Evolutionary conservation across 2,797 vertebrate genomes (phyloP), one percentile per base, ranked within the genome.

Genomic region (Ficedula albicollis): DNA sequence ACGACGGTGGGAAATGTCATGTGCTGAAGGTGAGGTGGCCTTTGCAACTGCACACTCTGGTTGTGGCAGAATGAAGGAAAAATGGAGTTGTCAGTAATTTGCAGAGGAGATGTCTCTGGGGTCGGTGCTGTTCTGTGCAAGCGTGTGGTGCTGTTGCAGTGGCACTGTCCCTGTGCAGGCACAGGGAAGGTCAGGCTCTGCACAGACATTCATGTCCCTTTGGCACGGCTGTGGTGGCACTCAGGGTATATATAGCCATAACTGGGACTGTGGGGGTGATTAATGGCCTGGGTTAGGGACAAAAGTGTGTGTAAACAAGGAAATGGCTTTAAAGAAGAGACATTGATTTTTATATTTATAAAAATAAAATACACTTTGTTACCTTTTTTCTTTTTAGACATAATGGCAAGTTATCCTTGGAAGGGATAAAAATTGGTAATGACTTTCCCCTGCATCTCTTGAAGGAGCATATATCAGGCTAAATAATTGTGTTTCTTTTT

Each of bases 321-420:
- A 97, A 83, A 83, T 93, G 78, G 66, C 52, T 95, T 89, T 48
- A 48, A 87, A 95, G 81, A 77, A 70, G 78, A 78, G 52, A 84
- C 69, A 91, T 89, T 66, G 92, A 94, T 96, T 95, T 95, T 95
- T 93, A 11, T 69, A 81, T 83, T 91, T 88, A 82, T 43, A 84
- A 92, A 94, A 96, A 93, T 86, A 88, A 95, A 91, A 9, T 25
- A 32, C 51, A 46, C 63, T 93, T 93, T 85, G 66, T 84, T 95
- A 85, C 51, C 10, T 60, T 78, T 68, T 60, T 69, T 59, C 46
- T 68, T 23, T 70, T 79, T 74, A 60, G 58, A 67, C 29, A 51
- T 85, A 82, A 89, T 84, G 83, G 69, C 29, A 73, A 76, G 87
- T 91, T 95, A 84, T 62, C 32, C 60, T 92, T 88, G 79, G 69